phyloP scores from a whole-genome alignment of 2,113 vertebrate genomes.

The Tachycineta bicolor region DNA sequence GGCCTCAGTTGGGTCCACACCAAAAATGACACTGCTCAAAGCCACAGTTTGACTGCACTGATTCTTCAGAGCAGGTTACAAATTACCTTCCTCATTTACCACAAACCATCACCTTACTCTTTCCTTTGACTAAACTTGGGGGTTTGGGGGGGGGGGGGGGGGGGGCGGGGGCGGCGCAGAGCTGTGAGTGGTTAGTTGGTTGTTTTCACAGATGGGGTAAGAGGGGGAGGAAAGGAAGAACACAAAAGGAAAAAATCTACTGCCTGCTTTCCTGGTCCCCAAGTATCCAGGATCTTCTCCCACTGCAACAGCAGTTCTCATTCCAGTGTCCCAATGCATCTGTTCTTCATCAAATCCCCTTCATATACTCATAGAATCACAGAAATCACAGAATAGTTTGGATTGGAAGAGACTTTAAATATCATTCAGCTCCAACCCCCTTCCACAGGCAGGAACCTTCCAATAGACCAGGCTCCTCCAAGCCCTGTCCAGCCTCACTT shows the following conservation, averaged over 20 bases:
- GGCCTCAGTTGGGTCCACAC: not conserved
- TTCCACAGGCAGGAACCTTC: not conserved
- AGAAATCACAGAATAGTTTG: not conserved
- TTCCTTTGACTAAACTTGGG: not conserved
- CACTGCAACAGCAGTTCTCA: not conserved
- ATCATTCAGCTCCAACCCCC: not conserved
- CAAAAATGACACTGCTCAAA: not conserved
- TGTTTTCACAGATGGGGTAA: not conserved
- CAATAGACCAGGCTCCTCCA: not conserved
- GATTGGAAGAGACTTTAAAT: not conserved
- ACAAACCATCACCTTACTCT: not conserved
- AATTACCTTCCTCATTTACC: not conserved
- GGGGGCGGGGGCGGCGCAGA: accelerated
- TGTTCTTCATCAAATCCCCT: not conserved
- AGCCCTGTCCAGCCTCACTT: not conserved
- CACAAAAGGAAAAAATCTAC: not conserved
- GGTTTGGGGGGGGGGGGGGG: accelerated
- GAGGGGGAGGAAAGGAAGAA: not conserved
- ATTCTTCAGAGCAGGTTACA: not conserved
- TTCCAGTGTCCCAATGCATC: not conserved
- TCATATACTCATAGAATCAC: not conserved
- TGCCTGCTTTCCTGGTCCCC: not conserved
- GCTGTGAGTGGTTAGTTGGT: not conserved
- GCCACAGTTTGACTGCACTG: not conserved
- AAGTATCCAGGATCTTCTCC: not conserved